Percentiles rank a stretch among this genome's conserved stretches.
Evolutionary conservation across 2,797 vertebrate species (phyloP).

Genomic region (Enteromius unitaeniatus): DNA sequence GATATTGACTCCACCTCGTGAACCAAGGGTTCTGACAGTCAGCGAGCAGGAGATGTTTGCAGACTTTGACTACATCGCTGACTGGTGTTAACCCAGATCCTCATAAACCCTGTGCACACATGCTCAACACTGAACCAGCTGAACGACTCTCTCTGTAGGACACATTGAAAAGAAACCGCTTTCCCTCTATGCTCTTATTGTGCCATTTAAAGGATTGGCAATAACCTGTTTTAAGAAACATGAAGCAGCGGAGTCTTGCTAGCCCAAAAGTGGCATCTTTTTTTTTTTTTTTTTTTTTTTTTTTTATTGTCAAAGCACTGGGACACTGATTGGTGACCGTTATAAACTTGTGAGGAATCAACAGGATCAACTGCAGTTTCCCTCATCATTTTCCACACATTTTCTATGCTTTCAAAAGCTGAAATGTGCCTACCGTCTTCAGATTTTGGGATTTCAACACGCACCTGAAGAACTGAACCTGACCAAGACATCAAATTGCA

Average conservation of each 20-base stretch:
- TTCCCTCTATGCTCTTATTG: slow-evolving; percentile 68
- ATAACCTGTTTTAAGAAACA: slow-evolving; percentile 30
- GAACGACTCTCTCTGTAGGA: slow-evolving; percentile 57
- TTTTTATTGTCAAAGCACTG: slow-evolving; percentile 79
- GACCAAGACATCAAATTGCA: slow-evolving; percentile 11
- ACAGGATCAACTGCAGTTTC: slow-evolving; percentile 38
- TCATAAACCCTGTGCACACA: slow-evolving; percentile 47
- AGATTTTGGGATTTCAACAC: slow-evolving; percentile 12
- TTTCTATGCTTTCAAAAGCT: slow-evolving; percentile 26
- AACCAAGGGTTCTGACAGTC: slow-evolving; percentile 89
- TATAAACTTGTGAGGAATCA: slow-evolving; percentile 46
- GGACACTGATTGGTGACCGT: slow-evolving; percentile 67
- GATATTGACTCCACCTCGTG: slow-evolving; percentile 95
- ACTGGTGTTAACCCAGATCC: slow-evolving; percentile 91
- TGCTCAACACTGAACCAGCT: slow-evolving; percentile 79
- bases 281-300: slow-evolving; percentile 49
- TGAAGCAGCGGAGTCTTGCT: slow-evolving; percentile 53
- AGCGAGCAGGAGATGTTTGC: slow-evolving; percentile 94
- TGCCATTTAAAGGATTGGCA: slow-evolving; percentile 79
- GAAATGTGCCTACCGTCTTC: slow-evolving; percentile 31
- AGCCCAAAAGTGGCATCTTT: slow-evolving; percentile 67
- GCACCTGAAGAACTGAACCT: slow-evolving; percentile 9
- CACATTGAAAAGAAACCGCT: slow-evolving; percentile 50
- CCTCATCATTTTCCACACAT: slow-evolving; percentile 16
- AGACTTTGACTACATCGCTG: slow-evolving; percentile 99